Base-by-base conservation (phyloP, 1,140 invertebrate species). In the Polypedilum vanderplanki region DNA sequence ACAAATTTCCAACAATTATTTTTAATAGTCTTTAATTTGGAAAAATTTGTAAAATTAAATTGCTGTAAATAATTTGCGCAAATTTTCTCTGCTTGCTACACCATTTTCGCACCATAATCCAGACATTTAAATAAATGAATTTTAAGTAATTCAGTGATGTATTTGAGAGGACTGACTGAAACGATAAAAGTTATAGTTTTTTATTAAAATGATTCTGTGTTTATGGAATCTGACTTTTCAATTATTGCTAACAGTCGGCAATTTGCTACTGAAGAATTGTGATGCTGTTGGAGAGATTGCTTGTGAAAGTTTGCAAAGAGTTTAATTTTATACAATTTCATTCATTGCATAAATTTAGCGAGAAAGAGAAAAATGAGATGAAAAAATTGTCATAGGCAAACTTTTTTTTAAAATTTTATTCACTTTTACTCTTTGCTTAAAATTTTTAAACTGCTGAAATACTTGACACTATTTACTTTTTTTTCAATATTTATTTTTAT, bases 11-110 rank as follows among this genome's bases (percentile, higher is more conserved):
- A 70, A 70, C 65, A 70, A 70, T 70, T 70, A 70, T 70, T 70
- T 70, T 70, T 70, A 70, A 70, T 70, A 18, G 65, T 22, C 65
- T 22, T 70, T 70, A 70, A 70, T 70, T 70, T 18, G 24, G 24
- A 70, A 70, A 70, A 70, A 70, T 70, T 70, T 70, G 65, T 70
- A 70, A 70, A 70, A 70, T 70, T 70, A 70, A 70, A 70, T 70
- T 70, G 65, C 65, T 70, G 65, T 70, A 18, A 70, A 70, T 70
- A 70, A 70, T 70, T 70, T 18, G 65, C n/a, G 20, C 24, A 33
- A 33, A 33, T 18, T 70, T 18, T 70, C 65, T 18, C 9, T 70
- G n/a, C 18, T 70, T 70, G 20, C 18, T 20, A 18, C 8, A 1
- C 64, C n/a, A 17, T 67, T 67, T 41, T 41, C 40, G 4, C 40